phyloP scores from a whole-genome alignment of 2,113 vertebrate species.

The Oncorhynchus clarkii region DNA sequence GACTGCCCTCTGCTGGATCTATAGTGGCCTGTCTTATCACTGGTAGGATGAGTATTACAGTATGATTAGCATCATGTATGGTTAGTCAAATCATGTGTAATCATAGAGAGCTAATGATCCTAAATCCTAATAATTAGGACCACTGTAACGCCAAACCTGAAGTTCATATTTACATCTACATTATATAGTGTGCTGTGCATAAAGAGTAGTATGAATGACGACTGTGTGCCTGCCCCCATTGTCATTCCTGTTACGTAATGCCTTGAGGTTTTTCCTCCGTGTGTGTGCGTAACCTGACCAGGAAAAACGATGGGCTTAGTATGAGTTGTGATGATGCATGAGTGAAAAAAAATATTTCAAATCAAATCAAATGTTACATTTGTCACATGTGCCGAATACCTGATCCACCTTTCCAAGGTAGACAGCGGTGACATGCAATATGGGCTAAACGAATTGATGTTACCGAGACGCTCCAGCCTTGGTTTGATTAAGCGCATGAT shows the following conservation, averaged over 20 bases:
- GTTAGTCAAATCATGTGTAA: neutral
- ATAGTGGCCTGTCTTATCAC: neutral
- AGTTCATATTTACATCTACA: neutral
- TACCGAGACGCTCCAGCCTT: neutral
- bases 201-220: neutral
- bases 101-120: too few species aligned
- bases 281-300: too few species aligned
- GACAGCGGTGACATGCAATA: too few species aligned
- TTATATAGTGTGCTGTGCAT: neutral
- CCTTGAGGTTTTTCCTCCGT: too few species aligned
- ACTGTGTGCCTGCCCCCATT: neutral
- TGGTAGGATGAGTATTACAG: neutral
- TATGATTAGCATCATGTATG: neutral
- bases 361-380: too few species aligned
- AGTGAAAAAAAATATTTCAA: too few species aligned
- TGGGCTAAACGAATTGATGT: neutral
- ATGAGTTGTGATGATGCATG: too few species aligned
- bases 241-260: neutral
- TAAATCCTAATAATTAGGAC: neutral
- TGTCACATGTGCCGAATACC: too few species aligned
- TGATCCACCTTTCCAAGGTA: too few species aligned
- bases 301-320: too few species aligned
- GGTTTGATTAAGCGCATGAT: neutral
- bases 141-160: neutral
- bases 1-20: slow-evolving; percentile 52